Evolutionary conservation across 2,797 vertebrate species (phyloP).

Genomic region (Rhynchonycteris naso): DNA sequence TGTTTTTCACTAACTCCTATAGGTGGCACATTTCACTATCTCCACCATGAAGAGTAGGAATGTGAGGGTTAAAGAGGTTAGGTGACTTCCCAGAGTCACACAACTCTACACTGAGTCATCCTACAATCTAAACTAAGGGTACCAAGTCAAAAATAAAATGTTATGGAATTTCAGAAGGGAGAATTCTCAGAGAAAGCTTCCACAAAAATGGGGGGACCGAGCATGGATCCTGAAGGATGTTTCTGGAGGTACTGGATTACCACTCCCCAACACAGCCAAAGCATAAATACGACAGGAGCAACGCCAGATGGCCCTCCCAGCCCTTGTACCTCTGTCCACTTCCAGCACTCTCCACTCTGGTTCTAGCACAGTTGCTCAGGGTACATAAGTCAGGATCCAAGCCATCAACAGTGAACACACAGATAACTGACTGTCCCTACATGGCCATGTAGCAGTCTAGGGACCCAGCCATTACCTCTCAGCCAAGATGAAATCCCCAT

Average conservation of each 20-base stretch:
- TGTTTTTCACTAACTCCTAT: background rate
- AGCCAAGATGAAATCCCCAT: constrained; percentile 91
- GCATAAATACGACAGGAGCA: background rate
- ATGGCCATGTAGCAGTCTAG: background rate
- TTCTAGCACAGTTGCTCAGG: background rate
- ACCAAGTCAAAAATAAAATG: background rate
- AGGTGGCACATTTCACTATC: background rate
- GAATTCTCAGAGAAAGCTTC: background rate
- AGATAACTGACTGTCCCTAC: background rate
- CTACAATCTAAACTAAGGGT: background rate
- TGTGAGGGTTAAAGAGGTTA: background rate
- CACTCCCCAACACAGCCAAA: background rate
- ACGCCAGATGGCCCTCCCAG: background rate
- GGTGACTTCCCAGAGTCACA: background rate
- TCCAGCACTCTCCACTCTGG: background rate
- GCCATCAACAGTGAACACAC: too few relatives aligned
- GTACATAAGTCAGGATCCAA: background rate
- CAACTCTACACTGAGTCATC: background rate
- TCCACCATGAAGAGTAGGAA: background rate
- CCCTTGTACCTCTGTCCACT: background rate
- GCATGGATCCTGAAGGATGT: background rate
- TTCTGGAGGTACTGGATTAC: background rate
- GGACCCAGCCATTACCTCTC: constrained; percentile 89
- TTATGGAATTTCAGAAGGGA: background rate
- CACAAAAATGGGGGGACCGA: background rate